Percentiles rank a stretch among this genome's conserved stretches.
phyloP scores from a whole-genome alignment of 2,113 vertebrate genomes.

The Butastur rufipennis region DNA sequence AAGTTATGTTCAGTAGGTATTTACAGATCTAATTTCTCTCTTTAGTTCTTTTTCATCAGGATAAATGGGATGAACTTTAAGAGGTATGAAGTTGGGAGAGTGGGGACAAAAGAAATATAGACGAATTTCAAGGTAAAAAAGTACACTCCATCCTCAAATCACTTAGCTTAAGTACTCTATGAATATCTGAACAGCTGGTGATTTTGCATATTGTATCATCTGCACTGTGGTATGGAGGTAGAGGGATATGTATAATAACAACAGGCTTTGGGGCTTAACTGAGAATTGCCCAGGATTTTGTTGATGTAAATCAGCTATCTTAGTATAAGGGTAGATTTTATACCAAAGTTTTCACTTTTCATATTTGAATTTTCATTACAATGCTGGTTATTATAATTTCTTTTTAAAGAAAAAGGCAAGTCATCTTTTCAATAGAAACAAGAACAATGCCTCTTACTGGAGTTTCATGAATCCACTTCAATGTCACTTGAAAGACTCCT shows the following conservation, averaged over 20 bases:
- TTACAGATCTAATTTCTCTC: background rate
- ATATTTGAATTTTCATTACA: background rate
- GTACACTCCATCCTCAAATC: background rate
- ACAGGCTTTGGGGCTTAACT: constrained; percentile 8
- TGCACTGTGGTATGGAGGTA: background rate
- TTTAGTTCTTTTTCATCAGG: constrained; percentile 22
- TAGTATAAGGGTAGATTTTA: background rate
- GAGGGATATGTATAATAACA: background rate
- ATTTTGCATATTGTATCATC: constrained; percentile 51
- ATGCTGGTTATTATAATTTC: background rate
- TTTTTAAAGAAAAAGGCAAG: background rate
- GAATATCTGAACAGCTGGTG: constrained; percentile 47
- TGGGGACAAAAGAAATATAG: background rate
- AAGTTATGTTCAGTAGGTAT: constrained; percentile 18
- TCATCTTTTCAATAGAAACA: background rate
- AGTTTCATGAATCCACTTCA: constrained; percentile 36
- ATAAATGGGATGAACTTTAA: constrained; percentile 15
- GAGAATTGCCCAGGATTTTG: background rate
- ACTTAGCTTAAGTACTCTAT: constrained; percentile 17
- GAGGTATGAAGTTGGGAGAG: background rate
- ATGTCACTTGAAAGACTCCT: constrained; percentile 44
- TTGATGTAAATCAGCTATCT: background rate
- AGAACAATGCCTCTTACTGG: constrained; percentile 27
- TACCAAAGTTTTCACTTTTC: background rate
- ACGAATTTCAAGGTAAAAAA: constrained; percentile 27